Evolutionary conservation across 92 coral and sea anemone genomes (phyloP).

Genomic region (Chrysogorgia sp.): DNA sequence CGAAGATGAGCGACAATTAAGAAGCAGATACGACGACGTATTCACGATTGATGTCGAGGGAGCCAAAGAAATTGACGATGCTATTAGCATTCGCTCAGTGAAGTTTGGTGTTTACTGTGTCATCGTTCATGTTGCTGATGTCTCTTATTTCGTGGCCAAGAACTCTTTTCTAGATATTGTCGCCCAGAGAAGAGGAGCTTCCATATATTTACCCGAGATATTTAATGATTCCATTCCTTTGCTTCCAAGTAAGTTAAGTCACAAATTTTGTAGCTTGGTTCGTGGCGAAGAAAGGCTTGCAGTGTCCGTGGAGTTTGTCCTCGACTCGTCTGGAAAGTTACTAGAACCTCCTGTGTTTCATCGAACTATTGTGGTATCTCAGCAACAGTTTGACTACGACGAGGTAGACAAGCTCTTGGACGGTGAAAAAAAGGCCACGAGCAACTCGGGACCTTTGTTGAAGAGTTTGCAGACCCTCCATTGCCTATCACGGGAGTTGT

Average conservation of each 20-base stretch:
- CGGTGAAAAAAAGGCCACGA: constrained; percentile 23
- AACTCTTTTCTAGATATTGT: constrained; percentile 67
- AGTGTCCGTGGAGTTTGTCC: constrained; percentile 68
- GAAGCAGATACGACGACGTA: constrained; percentile 59
- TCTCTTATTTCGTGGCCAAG: constrained; percentile 78
- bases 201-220: constrained; percentile 67
- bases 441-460: constrained; percentile 43
- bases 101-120: constrained; percentile 58
- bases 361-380: constrained; percentile 75
- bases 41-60: constrained; percentile 78
- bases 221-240: constrained; percentile 62
- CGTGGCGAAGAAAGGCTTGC: constrained; percentile 81
- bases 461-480: constrained; percentile 60
- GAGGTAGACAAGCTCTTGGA: constrained; percentile 66
- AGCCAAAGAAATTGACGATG: constrained; percentile 84
- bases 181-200: constrained; percentile 72
- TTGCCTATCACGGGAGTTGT: constrained; percentile 71
- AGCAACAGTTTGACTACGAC: constrained; percentile 75
- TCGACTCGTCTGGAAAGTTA: constrained; percentile 66
- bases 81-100: constrained; percentile 66
- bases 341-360: constrained; percentile 65
- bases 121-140: constrained; percentile 87
- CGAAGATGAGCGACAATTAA: constrained; percentile 64
- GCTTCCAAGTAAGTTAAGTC: constrained; percentile 73
- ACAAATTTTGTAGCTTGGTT: constrained; percentile 73